phyloP scores from a whole-genome alignment of 1,140 invertebrate species.

The Eubasilissa regina region DNA sequence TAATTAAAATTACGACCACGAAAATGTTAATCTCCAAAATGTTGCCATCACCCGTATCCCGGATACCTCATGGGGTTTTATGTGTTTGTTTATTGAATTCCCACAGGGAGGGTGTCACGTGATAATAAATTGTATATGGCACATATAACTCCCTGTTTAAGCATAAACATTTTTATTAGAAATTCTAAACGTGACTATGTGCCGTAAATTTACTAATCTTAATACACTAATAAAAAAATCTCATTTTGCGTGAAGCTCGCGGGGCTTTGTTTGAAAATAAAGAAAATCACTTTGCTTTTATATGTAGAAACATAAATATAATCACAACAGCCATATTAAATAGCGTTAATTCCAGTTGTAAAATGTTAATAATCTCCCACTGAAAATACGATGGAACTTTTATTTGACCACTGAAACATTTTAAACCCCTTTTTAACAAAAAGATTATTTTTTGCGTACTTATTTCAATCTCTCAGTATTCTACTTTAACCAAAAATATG shows the following conservation, averaged over 20 bases:
- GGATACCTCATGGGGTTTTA: constrained; percentile 8
- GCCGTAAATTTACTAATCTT: constrained; percentile 23
- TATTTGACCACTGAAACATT: too few species aligned
- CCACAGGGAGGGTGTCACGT: constrained; percentile 4
- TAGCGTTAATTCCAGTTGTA: neutral
- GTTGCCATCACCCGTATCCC: neutral
- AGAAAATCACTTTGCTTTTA: too few species aligned
- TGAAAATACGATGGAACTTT: too few species aligned
- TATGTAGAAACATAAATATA: too few species aligned
- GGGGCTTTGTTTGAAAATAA: neutral
- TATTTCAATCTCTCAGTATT: too few species aligned
- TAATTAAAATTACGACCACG: neutral
- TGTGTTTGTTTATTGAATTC: constrained; percentile 35
- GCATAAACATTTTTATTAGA: constrained; percentile 7
- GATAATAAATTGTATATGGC: constrained; percentile 25
- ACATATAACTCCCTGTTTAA: constrained; percentile 29
- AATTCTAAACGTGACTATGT: neutral
- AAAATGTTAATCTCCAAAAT: constrained; percentile 3
- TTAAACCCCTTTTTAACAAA: too few species aligned
- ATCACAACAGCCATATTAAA: too few species aligned
- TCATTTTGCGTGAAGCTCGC: neutral
- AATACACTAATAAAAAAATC: neutral
- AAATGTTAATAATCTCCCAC: neutral
- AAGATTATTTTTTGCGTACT: too few species aligned
- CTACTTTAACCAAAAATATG: too few species aligned